phyloP scores from a whole-genome alignment of 2,888 invertebrate genomes.

The Yponomeuta plumbellus region DNA sequence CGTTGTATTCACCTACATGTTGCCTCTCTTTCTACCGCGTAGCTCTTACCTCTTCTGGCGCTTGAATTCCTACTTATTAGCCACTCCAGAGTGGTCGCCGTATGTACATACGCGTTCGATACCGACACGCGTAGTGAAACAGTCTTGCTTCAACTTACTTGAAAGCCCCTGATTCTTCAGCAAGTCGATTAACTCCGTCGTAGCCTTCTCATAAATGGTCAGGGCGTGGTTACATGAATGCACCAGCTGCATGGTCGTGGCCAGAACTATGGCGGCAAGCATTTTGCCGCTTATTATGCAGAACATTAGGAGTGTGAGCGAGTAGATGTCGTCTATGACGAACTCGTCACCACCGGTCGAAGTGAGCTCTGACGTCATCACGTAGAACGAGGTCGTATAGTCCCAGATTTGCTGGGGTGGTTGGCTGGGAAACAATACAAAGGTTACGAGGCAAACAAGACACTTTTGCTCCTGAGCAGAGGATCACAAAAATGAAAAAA shows the following conservation, averaged over 20 bases:
- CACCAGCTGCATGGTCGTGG: slow-evolving; percentile 56
- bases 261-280: slow-evolving; percentile 55
- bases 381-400: slow-evolving; percentile 57
- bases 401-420: slow-evolving; percentile 52
- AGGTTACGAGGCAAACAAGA: no score
- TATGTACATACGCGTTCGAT: no score
- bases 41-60: no score
- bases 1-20: no score
- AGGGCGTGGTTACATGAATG: slow-evolving; percentile 57
- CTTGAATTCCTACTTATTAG: no score
- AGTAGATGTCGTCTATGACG: slow-evolving; percentile 35
- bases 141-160: slow-evolving; percentile 41
- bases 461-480: no score
- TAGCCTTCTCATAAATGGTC: slow-evolving; percentile 51
- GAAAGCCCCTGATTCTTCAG: slow-evolving; percentile 64
- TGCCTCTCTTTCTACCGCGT: no score
- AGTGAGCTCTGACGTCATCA: slow-evolving; percentile 51
- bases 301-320: slow-evolving; percentile 46
- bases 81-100: no score
- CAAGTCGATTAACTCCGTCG: slow-evolving; percentile 52
- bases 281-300: slow-evolving; percentile 58
- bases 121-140: no score
- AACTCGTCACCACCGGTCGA: slow-evolving; percentile 61
- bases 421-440: slow-evolving; percentile 40
- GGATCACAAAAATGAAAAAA: no score